These are phyloP conservation scores for Panagrolaimus sp. DNA, from an alignment of 1,140 invertebrate species.

Conservation along the genomic window DNA sequence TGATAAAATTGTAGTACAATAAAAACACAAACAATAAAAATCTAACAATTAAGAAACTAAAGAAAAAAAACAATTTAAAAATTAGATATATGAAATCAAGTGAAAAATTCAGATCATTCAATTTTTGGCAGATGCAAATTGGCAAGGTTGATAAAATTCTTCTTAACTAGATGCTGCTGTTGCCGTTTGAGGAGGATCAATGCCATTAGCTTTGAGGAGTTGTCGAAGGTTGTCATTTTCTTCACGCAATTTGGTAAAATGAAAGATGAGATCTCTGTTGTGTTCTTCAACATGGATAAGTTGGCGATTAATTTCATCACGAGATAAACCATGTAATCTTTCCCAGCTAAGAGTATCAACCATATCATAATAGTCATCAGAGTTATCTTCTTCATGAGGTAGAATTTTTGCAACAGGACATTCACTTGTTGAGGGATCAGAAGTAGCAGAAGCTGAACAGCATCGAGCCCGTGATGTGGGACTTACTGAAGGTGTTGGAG, in stretches of 20 bases:
- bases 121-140: too few species aligned
- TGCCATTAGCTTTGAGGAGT: slow-evolving; percentile 9
- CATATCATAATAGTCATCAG: neutral
- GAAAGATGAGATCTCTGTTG: neutral
- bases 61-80: too few species aligned
- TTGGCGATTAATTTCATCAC: slow-evolving; percentile 6
- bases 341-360: neutral
- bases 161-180: too few species aligned
- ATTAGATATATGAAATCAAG: too few species aligned
- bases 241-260: slow-evolving; percentile 7
- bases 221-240: neutral
- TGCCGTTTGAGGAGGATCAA: neutral
- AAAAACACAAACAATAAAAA: too few species aligned
- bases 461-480: neutral
- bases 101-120: too few species aligned
- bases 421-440: slow-evolving; percentile 1
- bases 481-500: neutral
- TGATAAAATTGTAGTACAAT: too few species aligned
- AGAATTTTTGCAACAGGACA: neutral
- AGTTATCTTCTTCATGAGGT: neutral
- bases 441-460: neutral
- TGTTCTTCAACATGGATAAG: slow-evolving; percentile 4
- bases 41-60: too few species aligned
- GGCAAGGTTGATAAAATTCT: too few species aligned
- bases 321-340: neutral